phyloP scores from a whole-genome alignment of 1,140 invertebrate species.

The Bombyx mandarina region DNA sequence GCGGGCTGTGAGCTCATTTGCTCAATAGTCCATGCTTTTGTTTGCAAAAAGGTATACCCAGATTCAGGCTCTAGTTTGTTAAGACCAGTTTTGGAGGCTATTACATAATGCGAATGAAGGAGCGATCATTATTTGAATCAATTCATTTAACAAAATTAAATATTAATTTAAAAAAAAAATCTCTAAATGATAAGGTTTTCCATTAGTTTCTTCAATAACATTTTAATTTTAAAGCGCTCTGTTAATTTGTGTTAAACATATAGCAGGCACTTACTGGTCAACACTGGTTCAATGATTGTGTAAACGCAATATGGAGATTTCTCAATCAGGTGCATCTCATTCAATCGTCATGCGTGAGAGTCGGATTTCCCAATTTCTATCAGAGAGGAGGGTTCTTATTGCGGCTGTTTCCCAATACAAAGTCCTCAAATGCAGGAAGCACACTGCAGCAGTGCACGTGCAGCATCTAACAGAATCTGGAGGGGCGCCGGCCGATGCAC shows the following conservation, averaged over 20 bases:
- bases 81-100: no score
- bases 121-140: background rate
- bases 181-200: no score
- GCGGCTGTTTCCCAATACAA: constrained; percentile 63
- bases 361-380: constrained; percentile 52
- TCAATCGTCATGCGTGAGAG: constrained; percentile 43
- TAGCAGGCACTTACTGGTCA: background rate
- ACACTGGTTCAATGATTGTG: constrained; percentile 26
- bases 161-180: background rate
- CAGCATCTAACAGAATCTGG: constrained; percentile 22
- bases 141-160: background rate
- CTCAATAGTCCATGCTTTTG: no score
- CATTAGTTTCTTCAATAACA: no score
- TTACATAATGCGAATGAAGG: no score
- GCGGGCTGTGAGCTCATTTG: no score
- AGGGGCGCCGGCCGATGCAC: constrained; percentile 61
- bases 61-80: no score
- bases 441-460: constrained; percentile 48
- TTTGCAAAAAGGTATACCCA: no score
- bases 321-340: constrained; percentile 61
- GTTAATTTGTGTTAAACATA: background rate
- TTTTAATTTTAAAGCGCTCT: background rate
- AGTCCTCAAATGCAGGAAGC: constrained; percentile 63
- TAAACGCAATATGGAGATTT: constrained; percentile 49
- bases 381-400: constrained; percentile 33